Evolutionary conservation across 2,888 invertebrate species (phyloP).

Genomic region (Lepidocyrtoides sp.): DNA sequence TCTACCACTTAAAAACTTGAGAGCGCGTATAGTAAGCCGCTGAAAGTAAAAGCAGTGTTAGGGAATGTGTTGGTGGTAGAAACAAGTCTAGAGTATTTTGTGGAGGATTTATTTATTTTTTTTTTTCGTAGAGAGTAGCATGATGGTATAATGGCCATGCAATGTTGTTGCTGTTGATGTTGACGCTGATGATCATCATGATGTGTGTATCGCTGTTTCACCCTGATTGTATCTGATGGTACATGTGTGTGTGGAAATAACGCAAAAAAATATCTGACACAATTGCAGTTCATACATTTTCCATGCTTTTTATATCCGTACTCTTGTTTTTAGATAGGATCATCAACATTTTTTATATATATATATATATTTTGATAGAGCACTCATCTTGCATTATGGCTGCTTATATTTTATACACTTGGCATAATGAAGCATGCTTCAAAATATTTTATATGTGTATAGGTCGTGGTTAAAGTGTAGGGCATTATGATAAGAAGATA

Average conservation of each 20-base stretch:
- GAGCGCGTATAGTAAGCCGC: not conserved
- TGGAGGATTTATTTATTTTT: not conserved
- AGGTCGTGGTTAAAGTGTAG: not conserved
- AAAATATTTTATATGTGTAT: not conserved
- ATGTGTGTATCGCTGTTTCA: not conserved
- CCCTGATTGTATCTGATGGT: conserved; percentile 15
- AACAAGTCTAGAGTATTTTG: not conserved
- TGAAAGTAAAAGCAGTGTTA: not conserved
- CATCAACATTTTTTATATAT: not conserved
- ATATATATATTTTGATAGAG: no score
- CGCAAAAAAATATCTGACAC: conserved; percentile 23
- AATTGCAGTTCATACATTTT: conserved; percentile 12
- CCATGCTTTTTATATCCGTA: not conserved
- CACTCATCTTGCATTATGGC: no score
- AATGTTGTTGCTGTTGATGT: not conserved
- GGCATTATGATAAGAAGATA: not conserved
- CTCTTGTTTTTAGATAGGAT: not conserved
- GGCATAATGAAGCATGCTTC: not conserved
- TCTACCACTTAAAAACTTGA: not conserved
- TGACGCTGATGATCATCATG: not conserved
- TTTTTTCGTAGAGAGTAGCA: not conserved
- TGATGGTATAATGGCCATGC: not conserved
- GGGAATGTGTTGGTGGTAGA: not conserved
- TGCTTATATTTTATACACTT: no score
- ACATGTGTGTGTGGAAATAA: not conserved